Evolutionary conservation across 2,797 vertebrate species (phyloP).

Genomic region (Pterois miles): DNA sequence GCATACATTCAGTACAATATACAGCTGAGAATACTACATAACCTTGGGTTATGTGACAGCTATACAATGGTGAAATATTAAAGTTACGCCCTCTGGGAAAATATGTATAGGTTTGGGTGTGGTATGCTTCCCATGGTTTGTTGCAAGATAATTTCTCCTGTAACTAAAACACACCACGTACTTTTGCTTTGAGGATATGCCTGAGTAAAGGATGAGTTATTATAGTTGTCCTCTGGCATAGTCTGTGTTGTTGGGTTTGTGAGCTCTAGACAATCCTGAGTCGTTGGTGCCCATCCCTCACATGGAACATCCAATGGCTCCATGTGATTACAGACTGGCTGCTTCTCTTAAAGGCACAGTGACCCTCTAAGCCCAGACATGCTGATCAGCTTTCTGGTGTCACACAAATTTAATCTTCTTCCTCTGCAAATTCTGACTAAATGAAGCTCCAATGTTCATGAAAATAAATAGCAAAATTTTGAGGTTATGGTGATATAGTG

Average conservation of each 20-base stretch:
- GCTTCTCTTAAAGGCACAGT: constrained; percentile 61
- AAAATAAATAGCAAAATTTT: too few relatives aligned
- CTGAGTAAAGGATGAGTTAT: neutral
- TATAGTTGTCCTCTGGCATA: neutral
- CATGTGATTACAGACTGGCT: constrained; percentile 49
- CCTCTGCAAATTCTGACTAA: too few relatives aligned
- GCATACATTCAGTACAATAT: neutral
- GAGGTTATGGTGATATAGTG: too few relatives aligned
- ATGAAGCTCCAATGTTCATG: too few relatives aligned
- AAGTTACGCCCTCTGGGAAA: neutral
- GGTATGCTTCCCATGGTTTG: neutral
- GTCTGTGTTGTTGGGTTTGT: neutral
- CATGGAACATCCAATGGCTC: constrained; percentile 34
- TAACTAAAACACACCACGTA: neutral
- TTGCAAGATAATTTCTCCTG: neutral
- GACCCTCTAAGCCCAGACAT: neutral
- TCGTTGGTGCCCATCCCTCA: constrained; percentile 50
- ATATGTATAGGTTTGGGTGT: neutral
- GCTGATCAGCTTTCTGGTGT: neutral
- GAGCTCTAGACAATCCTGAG: neutral
- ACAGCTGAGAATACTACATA: neutral
- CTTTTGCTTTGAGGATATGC: neutral
- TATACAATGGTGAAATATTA: neutral
- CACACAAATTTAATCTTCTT: too few relatives aligned
- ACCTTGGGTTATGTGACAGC: neutral